Conservation (phyloP, 1,140 invertebrate genomes). For the Harpegnathos saltator region DNA sequence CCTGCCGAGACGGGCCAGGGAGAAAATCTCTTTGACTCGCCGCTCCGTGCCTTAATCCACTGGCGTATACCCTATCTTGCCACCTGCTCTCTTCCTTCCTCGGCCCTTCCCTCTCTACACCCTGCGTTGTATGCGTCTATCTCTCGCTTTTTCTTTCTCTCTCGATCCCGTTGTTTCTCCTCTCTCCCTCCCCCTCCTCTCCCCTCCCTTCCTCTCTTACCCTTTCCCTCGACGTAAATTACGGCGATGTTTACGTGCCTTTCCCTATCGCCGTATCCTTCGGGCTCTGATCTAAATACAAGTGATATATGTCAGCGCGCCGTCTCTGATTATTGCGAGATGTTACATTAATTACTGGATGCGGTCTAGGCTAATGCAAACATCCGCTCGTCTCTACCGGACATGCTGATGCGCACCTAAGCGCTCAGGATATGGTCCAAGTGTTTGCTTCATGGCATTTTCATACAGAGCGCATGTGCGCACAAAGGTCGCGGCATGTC, state of each 20-base stretch:
- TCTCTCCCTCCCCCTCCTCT: neutral
- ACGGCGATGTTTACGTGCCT: slow-evolving; percentile 66
- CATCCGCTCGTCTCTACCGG: neutral
- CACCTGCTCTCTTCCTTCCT: slow-evolving; percentile 81
- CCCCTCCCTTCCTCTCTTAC: slow-evolving; percentile 31
- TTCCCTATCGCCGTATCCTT: slow-evolving; percentile 38
- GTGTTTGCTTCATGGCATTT: slow-evolving; percentile 19
- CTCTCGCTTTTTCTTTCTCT: slow-evolving; percentile 1
- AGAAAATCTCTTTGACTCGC: slow-evolving; percentile 84
- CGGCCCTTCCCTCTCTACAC: slow-evolving; percentile 36
- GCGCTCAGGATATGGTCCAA: neutral
- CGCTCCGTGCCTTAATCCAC: slow-evolving; percentile 82
- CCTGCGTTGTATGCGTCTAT: slow-evolving; percentile 22
- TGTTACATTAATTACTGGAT: slow-evolving; percentile 32
- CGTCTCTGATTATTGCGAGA: slow-evolving; percentile 21
- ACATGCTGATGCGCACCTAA: slow-evolving; percentile 5
- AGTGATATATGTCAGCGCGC: slow-evolving; percentile 20
- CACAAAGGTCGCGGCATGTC: neutral
- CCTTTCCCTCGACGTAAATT: slow-evolving; percentile 64
- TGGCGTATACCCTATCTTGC: slow-evolving; percentile 81
- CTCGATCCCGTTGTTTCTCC: neutral
- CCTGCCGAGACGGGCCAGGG: slow-evolving; percentile 80
- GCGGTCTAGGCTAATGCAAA: neutral
- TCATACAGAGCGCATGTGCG: neutral
- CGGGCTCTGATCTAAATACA: slow-evolving; percentile 32